phyloP scores from a whole-genome alignment of 2,888 invertebrate species.

The Heliconius ismenius region DNA sequence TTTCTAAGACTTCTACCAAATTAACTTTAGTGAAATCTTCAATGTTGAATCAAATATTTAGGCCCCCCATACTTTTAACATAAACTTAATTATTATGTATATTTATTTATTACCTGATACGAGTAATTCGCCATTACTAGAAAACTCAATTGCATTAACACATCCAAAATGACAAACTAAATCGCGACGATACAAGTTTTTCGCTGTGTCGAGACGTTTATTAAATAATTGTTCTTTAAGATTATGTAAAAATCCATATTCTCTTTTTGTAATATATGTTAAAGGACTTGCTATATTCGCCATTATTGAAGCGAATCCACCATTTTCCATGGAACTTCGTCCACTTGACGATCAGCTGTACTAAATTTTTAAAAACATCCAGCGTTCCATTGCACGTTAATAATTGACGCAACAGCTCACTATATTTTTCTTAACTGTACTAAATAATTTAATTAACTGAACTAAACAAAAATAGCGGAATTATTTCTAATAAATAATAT shows the following conservation, averaged over 20 bases:
- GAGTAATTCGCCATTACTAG: constrained; percentile 91
- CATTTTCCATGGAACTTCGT: constrained; percentile 63
- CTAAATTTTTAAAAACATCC: constrained; percentile 68
- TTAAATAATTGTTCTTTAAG: constrained; percentile 83
- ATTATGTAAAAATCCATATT: constrained; percentile 81
- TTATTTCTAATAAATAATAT: not conserved
- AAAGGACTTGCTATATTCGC: constrained; percentile 82
- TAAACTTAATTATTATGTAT: not conserved
- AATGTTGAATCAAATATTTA: not conserved
- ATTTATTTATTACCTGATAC: constrained; percentile 87
- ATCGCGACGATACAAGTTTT: constrained; percentile 91
- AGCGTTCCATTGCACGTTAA: constrained; percentile 52
- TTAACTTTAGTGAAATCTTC: not conserved
- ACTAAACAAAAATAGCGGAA: not conserved
- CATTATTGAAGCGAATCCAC: constrained; percentile 71
- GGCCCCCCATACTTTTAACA: not conserved
- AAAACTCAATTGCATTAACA: constrained; percentile 98
- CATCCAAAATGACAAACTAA: constrained; percentile 95
- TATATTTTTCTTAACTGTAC: not conserved
- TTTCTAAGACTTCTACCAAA: not conserved
- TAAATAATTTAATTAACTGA: not conserved
- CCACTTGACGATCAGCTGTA: constrained; percentile 72
- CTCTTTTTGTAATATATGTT: constrained; percentile 82
- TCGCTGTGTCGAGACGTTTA: constrained; percentile 84
- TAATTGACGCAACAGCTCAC: not conserved